Base-by-base conservation (phyloP, 2,888 invertebrate genomes). In the Lasioglossum malachurum region DNA sequence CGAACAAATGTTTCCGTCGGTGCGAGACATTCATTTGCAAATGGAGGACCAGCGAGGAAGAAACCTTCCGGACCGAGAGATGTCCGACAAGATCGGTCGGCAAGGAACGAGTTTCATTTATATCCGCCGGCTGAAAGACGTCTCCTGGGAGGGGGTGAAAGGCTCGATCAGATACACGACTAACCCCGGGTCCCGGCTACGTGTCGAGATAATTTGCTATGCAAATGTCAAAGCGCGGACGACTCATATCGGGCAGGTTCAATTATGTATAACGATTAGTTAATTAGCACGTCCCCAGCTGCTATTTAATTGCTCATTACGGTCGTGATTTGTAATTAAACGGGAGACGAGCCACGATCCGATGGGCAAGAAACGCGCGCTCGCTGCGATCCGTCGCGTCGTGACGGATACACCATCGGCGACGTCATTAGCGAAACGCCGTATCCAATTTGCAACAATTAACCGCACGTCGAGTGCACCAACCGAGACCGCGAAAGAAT, bases 271-370 rank as follows among this genome's bases (percentile, higher is more conserved):
- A 64, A 82, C 86, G 80, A 49, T 86, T 83, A 80, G 86, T 82
- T 87, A 87, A 80, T 86, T 87, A 86, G 80, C 83, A 64, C 67
- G 78, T 53, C 46, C 75, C 31, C 82, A 46, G 85, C 64, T 71
- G 80, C 80, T 82, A 77, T 80, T 87, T 80, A 73, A 87, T 86
- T 82, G 82, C 82, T 87, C 86, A 83, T 78, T 80, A 86, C 74
- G 75, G 46, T 1, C 75, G 86, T 78, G 82, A 87, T 85, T 75
- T 76, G 81, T 87, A 86, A 86, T 86, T 85, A 86, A 86, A 85
- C 80, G 80, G 75, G 41, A 85, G 46, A 31, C 8, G 71, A 23
- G 69, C 53, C 69, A 27, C 14, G 80, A 57, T 41, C 69, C 80
- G 74, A 19, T 53, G 57, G 46, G 27, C 75, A 78, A 80, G 86